Conservation (phyloP, 2,113 vertebrate species). For the Bostrychus sinensis region DNA sequence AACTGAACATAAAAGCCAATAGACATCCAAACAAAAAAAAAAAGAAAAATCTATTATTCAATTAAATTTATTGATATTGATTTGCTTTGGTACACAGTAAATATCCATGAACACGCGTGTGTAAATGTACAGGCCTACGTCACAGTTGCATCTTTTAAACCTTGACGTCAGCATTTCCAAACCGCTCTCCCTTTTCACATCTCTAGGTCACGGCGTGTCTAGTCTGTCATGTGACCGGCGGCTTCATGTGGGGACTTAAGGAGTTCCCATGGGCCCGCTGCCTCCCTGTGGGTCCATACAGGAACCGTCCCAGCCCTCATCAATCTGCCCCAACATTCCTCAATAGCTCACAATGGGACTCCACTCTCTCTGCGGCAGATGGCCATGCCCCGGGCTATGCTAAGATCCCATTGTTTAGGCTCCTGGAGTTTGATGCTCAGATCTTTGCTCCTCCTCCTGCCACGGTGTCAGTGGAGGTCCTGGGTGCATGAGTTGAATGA, state of each 20-base stretch:
- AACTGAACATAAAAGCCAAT: no score
- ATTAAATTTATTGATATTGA: no score
- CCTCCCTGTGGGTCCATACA: constrained; percentile 59
- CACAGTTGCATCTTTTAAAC: constrained; percentile 6
- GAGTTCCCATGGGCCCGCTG: constrained; percentile 44
- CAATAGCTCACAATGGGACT: constrained; percentile 77
- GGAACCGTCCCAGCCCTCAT: constrained; percentile 74
- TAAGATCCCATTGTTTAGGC: constrained; percentile 75
- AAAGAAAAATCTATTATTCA: no score
- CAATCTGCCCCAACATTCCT: constrained; percentile 80
- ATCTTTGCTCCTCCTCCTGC: constrained; percentile 50
- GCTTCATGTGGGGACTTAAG: constrained; percentile 34
- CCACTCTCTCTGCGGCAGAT: constrained; percentile 76
- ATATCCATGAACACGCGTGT: not conserved
- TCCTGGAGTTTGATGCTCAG: constrained; percentile 53
- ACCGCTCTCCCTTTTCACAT: constrained; percentile 21
- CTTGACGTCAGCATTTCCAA: constrained; percentile 8
- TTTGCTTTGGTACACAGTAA: no score
- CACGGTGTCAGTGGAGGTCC: constrained; percentile 37
- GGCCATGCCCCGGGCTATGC: constrained; percentile 76
- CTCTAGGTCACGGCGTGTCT: constrained; percentile 13
- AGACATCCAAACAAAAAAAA: no score
- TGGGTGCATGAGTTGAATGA: constrained; percentile 39
- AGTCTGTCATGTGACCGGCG: constrained; percentile 18
- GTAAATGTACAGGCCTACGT: not conserved